Evolutionary conservation across 2,113 vertebrate species (phyloP), one percentile per base, ranked within the genome.

Genomic region (Hoplias malabaricus): DNA sequence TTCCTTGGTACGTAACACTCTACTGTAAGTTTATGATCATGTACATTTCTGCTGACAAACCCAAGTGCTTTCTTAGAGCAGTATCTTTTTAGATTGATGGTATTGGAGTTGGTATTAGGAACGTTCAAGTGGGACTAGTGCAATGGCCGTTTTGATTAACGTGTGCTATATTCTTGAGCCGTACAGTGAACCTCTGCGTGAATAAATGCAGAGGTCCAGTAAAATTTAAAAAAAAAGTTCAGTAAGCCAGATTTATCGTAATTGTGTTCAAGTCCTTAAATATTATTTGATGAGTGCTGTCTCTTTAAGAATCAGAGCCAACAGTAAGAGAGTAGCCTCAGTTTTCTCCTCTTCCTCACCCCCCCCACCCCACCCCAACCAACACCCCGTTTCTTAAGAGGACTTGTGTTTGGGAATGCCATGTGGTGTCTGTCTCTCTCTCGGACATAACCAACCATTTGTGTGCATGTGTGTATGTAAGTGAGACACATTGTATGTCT

Each of bases 361-460:
- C 75, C 71, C 3, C 13, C 56, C 69, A 5, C 33, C 82, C 40
- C 56, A 66, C 9, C 33, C 21, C 59, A 54, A 40, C 73, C 59
- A 54, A 14, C 65, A 33, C 36, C 3, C 65, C n/a, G 13, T 25
- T 29, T 31, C 50, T 76, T 43, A 42, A 34, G 79, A 29, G 77
- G 80, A 84, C 84, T 85, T 68, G 61, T 79, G 85, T 81, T 82
- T 80, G 87, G 87, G 90, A 91, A 88, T 90, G 85, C 84, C 79
- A 78, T 82, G 82, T 80, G 72, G 62, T 73, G 42, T 80, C 80
- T 75, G 79, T 69, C 43, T 48, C 43, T 5, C 78, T 66, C 36
- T 48, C 69, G 69, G 62, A 31, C 16, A n/a, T 57, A 57, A 56
- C 48, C 77, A 13, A 66, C 34, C 33, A 11, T 76, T 13, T 68